phyloP scores from a whole-genome alignment of 2,888 invertebrate species.

The Clunio marinus region DNA sequence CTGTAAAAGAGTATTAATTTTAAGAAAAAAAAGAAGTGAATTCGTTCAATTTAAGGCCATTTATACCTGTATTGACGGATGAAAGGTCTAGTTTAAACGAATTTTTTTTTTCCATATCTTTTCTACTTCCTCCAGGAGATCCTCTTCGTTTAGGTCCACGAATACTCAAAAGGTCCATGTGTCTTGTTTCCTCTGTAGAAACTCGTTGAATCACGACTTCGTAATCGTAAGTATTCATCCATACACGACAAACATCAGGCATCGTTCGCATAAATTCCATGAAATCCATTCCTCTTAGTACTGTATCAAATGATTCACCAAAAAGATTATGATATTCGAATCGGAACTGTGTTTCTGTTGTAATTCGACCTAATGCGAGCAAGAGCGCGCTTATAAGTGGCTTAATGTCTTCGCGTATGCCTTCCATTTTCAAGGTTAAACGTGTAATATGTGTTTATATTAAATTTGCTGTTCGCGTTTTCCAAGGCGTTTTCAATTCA shows the following conservation, averaged over 20 bases:
- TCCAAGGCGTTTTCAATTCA: too few relatives aligned
- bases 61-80: too few relatives aligned
- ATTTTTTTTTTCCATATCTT: too few relatives aligned
- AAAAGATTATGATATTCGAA: neutral
- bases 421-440: too few relatives aligned
- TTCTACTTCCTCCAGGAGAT: too few relatives aligned
- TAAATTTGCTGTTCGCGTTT: too few relatives aligned
- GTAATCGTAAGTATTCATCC: neutral
- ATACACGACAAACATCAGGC: neutral
- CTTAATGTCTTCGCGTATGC: neutral
- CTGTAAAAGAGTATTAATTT: too few relatives aligned
- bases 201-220: neutral
- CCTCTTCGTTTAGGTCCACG: too few relatives aligned
- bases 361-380: neutral
- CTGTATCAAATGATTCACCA: neutral
- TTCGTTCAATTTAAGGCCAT: too few relatives aligned
- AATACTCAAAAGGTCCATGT: neutral
- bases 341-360: neutral
- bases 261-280: neutral
- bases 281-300: neutral
- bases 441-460: too few relatives aligned
- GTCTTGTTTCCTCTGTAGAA: neutral
- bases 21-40: too few relatives aligned
- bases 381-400: neutral
- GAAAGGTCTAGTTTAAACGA: too few relatives aligned